These are phyloP conservation scores for Rhynchomys soricoides DNA, from an alignment of 2,113 vertebrate genomes.

Conservation along the genomic window DNA sequence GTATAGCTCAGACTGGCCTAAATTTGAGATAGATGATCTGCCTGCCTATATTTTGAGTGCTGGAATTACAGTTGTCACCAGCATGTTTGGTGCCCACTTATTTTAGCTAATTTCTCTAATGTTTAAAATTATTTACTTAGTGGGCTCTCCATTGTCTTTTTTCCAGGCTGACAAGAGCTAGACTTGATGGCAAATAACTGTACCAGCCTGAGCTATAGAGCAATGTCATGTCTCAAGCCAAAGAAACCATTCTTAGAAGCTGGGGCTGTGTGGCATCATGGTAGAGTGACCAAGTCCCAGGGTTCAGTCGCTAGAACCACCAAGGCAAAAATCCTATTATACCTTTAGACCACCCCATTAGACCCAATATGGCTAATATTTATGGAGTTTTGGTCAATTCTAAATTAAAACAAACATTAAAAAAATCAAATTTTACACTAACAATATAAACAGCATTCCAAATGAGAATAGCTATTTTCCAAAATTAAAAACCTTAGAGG, in stretches of 20 bases:
- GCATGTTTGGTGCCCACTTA: neutral
- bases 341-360: neutral
- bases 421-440: slow-evolving; percentile 26
- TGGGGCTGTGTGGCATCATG: neutral
- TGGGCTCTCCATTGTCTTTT: neutral
- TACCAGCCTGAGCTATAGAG: neutral
- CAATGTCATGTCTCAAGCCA: neutral
- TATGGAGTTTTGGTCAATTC: neutral
- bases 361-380: neutral
- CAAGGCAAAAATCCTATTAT: neutral
- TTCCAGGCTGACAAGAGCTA: neutral
- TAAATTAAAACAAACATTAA: slow-evolving; percentile 18
- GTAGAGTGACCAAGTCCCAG: neutral
- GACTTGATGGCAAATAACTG: neutral
- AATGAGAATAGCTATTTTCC: slow-evolving; percentile 20
- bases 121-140: neutral
- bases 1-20: neutral
- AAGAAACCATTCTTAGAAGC: neutral
- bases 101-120: neutral
- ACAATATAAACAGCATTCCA: neutral
- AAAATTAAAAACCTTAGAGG: neutral
- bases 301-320: neutral
- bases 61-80: neutral
- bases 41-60: neutral
- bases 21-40: neutral